phyloP scores from a whole-genome alignment of 1,140 invertebrate genomes.

The Ctenoplectra terminalis region DNA sequence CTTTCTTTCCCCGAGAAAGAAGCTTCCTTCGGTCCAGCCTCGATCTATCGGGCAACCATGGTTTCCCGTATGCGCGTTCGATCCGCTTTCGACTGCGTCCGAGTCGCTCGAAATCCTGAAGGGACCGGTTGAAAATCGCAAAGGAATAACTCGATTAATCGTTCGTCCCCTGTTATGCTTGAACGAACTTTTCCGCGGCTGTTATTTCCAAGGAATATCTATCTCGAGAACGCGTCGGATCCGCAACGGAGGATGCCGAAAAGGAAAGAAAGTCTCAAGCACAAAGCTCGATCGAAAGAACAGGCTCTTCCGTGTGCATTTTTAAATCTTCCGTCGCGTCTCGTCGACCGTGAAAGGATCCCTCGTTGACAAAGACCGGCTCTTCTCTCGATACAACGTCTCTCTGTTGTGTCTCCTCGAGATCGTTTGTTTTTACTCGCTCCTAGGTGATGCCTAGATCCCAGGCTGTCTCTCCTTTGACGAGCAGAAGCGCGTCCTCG shows the following conservation, averaged over 20 bases:
- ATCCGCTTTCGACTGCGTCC: too few species aligned
- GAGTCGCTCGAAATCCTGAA: not conserved
- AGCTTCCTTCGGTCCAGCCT: slow-evolving; percentile 42
- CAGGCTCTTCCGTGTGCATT: slow-evolving; percentile 16
- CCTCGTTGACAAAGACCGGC: slow-evolving; percentile 32
- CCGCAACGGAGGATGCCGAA: not conserved
- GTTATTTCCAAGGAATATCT: slow-evolving; percentile 45
- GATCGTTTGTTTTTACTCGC: not conserved
- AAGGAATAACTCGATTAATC: slow-evolving; percentile 63
- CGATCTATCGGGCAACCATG: slow-evolving; percentile 45
- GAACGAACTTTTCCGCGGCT: slow-evolving; percentile 50
- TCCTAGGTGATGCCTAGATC: not conserved
- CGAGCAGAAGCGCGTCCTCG: not conserved
- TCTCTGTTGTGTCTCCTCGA: slow-evolving; percentile 1
- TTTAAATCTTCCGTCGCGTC: slow-evolving; percentile 43
- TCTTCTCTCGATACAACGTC: slow-evolving; percentile 9
- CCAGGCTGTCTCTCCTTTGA: not conserved
- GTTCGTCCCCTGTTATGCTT: slow-evolving; percentile 29
- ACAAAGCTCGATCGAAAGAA: slow-evolving; percentile 14
- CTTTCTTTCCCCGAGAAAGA: slow-evolving; percentile 49
- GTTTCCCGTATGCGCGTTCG: too few species aligned
- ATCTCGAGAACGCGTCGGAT: not conserved
- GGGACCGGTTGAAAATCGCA: slow-evolving; percentile 39
- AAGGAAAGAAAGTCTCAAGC: not conserved
- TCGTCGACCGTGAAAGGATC: slow-evolving; percentile 38